phyloP scores from a whole-genome alignment of 2,888 invertebrate genomes.

The Noctua comes region DNA sequence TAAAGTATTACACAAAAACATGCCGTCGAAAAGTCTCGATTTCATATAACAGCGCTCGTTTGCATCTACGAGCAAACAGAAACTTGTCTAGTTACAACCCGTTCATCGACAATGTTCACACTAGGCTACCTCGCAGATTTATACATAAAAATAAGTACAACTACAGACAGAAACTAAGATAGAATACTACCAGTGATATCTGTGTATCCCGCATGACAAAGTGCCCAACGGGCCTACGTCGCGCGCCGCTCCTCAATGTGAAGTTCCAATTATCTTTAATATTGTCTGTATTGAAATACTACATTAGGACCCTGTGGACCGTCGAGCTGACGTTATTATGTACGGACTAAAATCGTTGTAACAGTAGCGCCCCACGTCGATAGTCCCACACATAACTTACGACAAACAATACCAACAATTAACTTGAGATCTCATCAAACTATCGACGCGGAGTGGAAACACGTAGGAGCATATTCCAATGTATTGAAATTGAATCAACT shows the following conservation, averaged over 20 bases:
- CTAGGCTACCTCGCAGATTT: slow-evolving; percentile 68
- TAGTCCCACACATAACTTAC: slow-evolving; percentile 62
- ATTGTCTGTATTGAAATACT: slow-evolving; percentile 80
- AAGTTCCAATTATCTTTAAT: slow-evolving; percentile 70
- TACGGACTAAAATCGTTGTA: slow-evolving; percentile 86
- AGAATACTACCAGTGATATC: slow-evolving; percentile 60
- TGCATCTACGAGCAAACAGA: slow-evolving; percentile 69
- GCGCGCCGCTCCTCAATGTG: slow-evolving; percentile 52
- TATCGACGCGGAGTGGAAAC: slow-evolving; percentile 58
- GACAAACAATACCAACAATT: slow-evolving; percentile 57
- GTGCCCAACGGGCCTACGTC: slow-evolving; percentile 60
- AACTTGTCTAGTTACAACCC: slow-evolving; percentile 73
- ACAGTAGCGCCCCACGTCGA: slow-evolving; percentile 68
- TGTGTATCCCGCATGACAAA: slow-evolving; percentile 72
- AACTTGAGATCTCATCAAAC: slow-evolving; percentile 56
- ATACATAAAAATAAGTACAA: slow-evolving; percentile 76
- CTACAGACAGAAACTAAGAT: slow-evolving; percentile 58
- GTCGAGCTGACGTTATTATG: slow-evolving; percentile 77
- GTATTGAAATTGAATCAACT: slow-evolving; percentile 65
- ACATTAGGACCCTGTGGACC: slow-evolving; percentile 87
- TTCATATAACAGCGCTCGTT: slow-evolving; percentile 72
- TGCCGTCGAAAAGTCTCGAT: slow-evolving; percentile 79
- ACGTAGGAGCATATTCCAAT: slow-evolving; percentile 52
- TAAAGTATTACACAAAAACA: slow-evolving; percentile 83
- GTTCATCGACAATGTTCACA: slow-evolving; percentile 74